Percentiles rank a stretch among this genome's conserved stretches.
Evolutionary conservation across 2,113 vertebrate species (phyloP).

Genomic region (Cebus imitator): DNA sequence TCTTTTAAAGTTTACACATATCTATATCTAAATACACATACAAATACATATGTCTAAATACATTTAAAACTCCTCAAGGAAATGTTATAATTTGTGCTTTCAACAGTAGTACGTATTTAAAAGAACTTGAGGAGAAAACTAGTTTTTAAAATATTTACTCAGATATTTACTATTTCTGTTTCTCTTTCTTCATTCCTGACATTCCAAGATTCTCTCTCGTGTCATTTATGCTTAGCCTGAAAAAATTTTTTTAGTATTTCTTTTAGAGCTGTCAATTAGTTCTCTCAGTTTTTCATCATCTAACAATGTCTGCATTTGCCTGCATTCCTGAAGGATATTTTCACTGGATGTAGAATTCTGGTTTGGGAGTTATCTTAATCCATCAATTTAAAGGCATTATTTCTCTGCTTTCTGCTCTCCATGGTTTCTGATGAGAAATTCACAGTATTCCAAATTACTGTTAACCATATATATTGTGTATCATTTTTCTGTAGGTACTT

Average conservation of each 20-base stretch:
- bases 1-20: background rate
- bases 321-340: conserved; percentile 14
- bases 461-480: background rate
- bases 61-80: background rate
- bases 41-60: background rate
- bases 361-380: background rate
- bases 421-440: conserved; percentile 21
- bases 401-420: background rate
- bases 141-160: background rate
- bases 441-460: conserved; percentile 5
- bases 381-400: background rate
- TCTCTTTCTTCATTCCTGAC: background rate
- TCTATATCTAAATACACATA: background rate
- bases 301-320: background rate
- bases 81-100: background rate
- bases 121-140: background rate
- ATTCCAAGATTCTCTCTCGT: background rate
- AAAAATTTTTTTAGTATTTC: background rate
- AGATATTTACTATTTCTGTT: background rate
- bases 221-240: conserved; percentile 4
- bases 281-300: background rate
- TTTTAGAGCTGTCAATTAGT: background rate
- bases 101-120: background rate
- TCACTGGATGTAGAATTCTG: conserved; percentile 17
- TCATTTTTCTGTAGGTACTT: background rate